A percentile compares a stretch with the other conserved stretches of the same genome.
Evolutionary conservation across 2,888 invertebrate species (phyloP).

Genomic region (Phragmatobia fuliginosa): DNA sequence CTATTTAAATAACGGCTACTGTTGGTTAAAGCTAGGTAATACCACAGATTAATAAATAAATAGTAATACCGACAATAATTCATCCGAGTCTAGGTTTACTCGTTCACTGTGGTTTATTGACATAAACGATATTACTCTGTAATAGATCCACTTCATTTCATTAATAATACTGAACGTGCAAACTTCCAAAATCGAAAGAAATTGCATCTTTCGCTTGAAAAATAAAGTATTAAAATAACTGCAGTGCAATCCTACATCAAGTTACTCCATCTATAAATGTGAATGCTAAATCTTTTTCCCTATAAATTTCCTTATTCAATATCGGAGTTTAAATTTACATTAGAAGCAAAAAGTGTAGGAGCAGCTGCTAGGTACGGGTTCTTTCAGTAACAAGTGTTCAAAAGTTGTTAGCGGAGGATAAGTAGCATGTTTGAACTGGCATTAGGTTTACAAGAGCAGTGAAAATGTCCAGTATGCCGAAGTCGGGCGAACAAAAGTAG

Average conservation of each 20-base stretch:
- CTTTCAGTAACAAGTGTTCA: conserved; percentile 63
- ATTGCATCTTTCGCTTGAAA: not conserved
- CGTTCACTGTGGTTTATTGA: not conserved
- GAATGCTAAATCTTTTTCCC: conserved; percentile 17
- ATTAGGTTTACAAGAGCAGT: conserved; percentile 61
- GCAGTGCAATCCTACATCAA: not conserved
- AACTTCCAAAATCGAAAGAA: not conserved
- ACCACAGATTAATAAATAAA: too few species aligned
- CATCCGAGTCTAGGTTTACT: not conserved
- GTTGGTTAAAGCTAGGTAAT: not conserved
- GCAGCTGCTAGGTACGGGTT: conserved; percentile 66
- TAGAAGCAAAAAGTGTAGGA: conserved; percentile 52
- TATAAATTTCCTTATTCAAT: conserved; percentile 48
- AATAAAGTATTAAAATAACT: not conserved
- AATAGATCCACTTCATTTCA: not conserved
- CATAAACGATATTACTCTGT: conserved; percentile 3
- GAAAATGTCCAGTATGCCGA: conserved; percentile 54
- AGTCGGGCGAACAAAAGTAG: conserved; percentile 46
- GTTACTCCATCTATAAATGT: conserved; percentile 1
- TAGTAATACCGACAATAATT: not conserved
- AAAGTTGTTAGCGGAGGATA: conserved; percentile 71
- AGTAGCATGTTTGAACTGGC: conserved; percentile 72
- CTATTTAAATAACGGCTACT: not conserved
- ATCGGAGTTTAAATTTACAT: conserved; percentile 38
- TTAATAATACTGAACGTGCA: not conserved